Evolutionary conservation across 2,113 vertebrate genomes (phyloP), one percentile per base, ranked within the genome.

Genomic region (Mionectes macconnelli): DNA sequence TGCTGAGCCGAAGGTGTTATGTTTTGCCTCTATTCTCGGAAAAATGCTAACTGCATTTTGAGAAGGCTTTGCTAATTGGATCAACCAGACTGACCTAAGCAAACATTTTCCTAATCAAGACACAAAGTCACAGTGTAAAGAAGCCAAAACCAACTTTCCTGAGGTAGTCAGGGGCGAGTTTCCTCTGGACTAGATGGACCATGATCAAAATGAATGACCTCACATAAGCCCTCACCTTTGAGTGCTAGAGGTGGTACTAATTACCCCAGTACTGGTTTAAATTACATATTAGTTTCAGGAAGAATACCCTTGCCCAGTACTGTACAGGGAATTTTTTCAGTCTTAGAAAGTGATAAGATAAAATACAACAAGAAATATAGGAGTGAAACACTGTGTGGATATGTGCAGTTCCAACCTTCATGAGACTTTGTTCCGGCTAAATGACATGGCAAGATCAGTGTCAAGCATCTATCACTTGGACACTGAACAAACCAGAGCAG

Each of bases 91-190:
- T 91, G 87, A 94, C 87, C 91, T 82, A 84, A 91, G 87, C 1
- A 10, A 93, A 72, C 53, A 75, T 82, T 95, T 91, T 93, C 89
- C 81, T 89, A 84, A 95, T 94, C 91, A 94, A 92, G 94, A 96
- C 91, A 96, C 91, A 97, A 94, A 97, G 87, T 89, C 81, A 69
- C 81, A 89, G 89, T 94, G 89, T 96, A 64, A 91, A 93, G 84
- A 87, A 94, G 95, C 93, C 95, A 96, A 97, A 95, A 97, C 77
- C 87, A 96, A 93, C 91, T 95, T 91, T 11, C 19, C 87, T 87
- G 93, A 96, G 74, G 76, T 84, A 96, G 77, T 94, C 53, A 87
- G 33, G 86, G 49, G 31, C 82, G 81, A 97, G 40, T 87, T 94
- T 95, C 77, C 84, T 87, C 81, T 89, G 94, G 57, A 95, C 73